Conservation (phyloP, 2,113 vertebrate species). For the Danio rerio region GRCz12tu NC_133198.1:7842001-7842500, state of each 20-base stretch:
- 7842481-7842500: conserved; percentile 53
- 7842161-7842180: conserved; percentile 35
- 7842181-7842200: conserved; percentile 79
- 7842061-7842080: no score
- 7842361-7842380: conserved; percentile 79
- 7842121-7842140: conserved; percentile 9
- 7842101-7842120: not conserved
- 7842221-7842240: conserved; percentile 79
- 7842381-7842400: conserved; percentile 73
- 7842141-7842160: not conserved
- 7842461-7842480: conserved; percentile 64
- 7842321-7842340: conserved; percentile 72
- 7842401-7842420: conserved; percentile 76
- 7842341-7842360: conserved; percentile 73
- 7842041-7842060: no score
- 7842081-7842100: not conserved
- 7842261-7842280: conserved; percentile 78
- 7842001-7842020: no score
- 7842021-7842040: no score
- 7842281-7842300: conserved; percentile 80
- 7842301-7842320: conserved; percentile 76
- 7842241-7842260: conserved; percentile 79
- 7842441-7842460: conserved; percentile 78
- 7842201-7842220: conserved; percentile 82
- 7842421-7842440: conserved; percentile 76